Conservation (phyloP, 2,888 invertebrate species). For the Andrena dorsata region DNA sequence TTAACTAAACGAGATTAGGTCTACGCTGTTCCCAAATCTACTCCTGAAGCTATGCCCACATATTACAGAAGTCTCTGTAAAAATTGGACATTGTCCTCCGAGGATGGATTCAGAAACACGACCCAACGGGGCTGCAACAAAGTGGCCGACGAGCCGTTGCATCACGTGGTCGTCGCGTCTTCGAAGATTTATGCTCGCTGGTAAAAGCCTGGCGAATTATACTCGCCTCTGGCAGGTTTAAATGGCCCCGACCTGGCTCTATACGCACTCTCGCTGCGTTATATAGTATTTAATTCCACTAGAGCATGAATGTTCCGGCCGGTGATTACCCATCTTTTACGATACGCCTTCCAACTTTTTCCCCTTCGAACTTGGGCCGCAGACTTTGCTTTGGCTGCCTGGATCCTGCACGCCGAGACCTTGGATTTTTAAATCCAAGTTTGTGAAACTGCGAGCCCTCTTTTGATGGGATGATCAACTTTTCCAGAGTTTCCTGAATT, state of each 20-base stretch:
- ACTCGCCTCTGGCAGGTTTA: constrained; percentile 65
- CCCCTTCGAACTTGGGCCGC: constrained; percentile 53
- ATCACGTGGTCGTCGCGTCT: constrained; percentile 48
- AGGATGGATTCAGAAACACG: background rate
- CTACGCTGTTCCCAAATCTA: too few species aligned
- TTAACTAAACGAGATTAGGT: too few species aligned
- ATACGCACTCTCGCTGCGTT: constrained; percentile 50
- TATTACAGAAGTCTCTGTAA: too few species aligned
- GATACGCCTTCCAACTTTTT: constrained; percentile 74
- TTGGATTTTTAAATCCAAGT: background rate
- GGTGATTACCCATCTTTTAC: constrained; percentile 75
- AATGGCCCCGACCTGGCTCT: constrained; percentile 61
- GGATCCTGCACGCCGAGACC: constrained; percentile 38
- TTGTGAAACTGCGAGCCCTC: constrained; percentile 27
- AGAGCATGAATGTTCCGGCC: constrained; percentile 80
- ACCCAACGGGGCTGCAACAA: constrained; percentile 37
- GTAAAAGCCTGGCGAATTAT: constrained; percentile 57
- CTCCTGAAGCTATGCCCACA: too few species aligned
- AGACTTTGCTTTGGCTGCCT: constrained; percentile 66
- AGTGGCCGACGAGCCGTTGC: constrained; percentile 40
- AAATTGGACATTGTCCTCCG: background rate
- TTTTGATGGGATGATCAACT: too few species aligned
- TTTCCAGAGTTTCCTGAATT: too few species aligned
- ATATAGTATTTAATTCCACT: constrained; percentile 79
- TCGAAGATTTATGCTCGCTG: constrained; percentile 57